Evolutionary conservation across 2,113 vertebrate species (phyloP).

Genomic region (Grammomys surdaster): DNA sequence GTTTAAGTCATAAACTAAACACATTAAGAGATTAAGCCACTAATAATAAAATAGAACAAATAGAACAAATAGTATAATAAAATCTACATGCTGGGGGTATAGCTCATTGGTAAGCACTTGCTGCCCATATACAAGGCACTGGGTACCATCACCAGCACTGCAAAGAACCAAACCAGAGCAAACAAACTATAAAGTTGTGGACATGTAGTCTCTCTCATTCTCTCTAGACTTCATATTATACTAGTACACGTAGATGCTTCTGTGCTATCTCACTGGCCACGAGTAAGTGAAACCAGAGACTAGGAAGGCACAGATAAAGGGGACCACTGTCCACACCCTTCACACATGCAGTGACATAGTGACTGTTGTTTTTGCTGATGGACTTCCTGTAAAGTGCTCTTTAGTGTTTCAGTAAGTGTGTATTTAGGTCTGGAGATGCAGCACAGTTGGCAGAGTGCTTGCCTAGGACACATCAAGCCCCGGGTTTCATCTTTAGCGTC

Average conservation of each 20-base stretch:
- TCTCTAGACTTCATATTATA: neutral
- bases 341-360: neutral
- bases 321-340: neutral
- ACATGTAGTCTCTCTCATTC: neutral
- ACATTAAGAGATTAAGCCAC: neutral
- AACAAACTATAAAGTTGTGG: neutral
- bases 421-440: neutral
- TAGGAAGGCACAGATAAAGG: neutral
- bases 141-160: neutral
- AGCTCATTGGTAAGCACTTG: neutral
- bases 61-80: neutral
- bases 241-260: neutral
- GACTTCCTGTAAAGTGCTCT: neutral
- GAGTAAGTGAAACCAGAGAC: neutral
- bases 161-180: neutral
- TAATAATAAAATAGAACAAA: neutral
- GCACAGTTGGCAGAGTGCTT: neutral
- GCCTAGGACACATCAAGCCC: neutral
- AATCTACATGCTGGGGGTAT: neutral
- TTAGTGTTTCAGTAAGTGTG: neutral
- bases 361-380: neutral
- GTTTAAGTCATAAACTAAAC: neutral
- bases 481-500: neutral
- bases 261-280: neutral
- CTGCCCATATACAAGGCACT: neutral